Percentiles rank a stretch among this genome's conserved stretches.
Conservation (phyloP, 2,113 vertebrate species). For the Aegithalos caudatus region DNA sequence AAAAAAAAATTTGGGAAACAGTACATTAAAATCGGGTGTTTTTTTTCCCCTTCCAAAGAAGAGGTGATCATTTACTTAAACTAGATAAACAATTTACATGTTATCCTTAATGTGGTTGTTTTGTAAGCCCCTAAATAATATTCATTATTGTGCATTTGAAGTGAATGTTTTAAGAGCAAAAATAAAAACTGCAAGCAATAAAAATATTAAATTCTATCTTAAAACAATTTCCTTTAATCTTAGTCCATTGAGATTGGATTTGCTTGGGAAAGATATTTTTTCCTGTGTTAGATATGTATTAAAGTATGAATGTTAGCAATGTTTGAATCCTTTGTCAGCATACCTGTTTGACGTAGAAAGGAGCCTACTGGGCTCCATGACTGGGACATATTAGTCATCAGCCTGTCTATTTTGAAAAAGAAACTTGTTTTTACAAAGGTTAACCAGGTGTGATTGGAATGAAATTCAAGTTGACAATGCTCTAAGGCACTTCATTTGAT, state of each 20-base stretch:
- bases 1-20: neutral
- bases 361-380: neutral
- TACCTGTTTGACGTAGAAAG: accelerated
- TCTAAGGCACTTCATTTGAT: neutral
- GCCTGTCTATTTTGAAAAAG: neutral
- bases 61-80: neutral
- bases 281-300: neutral
- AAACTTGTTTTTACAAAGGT: neutral
- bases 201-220: neutral
- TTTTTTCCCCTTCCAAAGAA: neutral
- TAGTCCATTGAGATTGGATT: neutral
- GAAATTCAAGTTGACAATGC: neutral
- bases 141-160: neutral
- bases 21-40: accelerated
- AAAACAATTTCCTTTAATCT: neutral
- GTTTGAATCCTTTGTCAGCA: neutral
- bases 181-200: neutral
- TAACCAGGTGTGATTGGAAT: neutral
- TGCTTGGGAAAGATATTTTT: neutral
- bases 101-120: neutral
- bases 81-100: neutral
- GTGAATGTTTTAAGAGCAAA: neutral
- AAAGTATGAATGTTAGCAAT: neutral
- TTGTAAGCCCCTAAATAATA: neutral
- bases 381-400: neutral